These are phyloP conservation scores for Gandaritis pyraliata DNA, from an alignment of 2,888 invertebrate genomes.

Conservation along the genomic window DNA sequence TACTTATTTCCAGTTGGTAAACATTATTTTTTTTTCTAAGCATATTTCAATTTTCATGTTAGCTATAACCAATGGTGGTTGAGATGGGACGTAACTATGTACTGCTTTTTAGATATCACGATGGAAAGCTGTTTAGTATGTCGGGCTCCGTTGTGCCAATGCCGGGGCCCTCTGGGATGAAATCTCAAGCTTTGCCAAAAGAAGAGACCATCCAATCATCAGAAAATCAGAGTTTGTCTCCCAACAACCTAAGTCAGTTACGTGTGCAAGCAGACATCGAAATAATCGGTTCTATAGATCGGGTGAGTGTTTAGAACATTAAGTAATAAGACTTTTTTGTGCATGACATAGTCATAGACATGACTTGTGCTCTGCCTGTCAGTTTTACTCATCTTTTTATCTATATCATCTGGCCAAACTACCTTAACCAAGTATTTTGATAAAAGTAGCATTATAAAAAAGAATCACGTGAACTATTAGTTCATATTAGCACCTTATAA, in stretches of 20 bases:
- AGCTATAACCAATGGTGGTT: too few species aligned
- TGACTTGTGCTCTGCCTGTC: too few species aligned
- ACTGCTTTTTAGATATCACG: conserved; percentile 58
- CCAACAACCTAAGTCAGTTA: conserved; percentile 36
- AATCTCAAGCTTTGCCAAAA: conserved; percentile 41
- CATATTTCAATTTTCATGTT: too few species aligned
- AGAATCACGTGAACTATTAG: conserved; percentile 28
- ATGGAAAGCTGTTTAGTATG: conserved; percentile 65
- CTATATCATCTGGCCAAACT: too few species aligned
- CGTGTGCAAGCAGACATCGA: conserved; percentile 51
- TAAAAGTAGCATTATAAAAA: conserved; percentile 17
- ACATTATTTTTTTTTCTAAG: too few species aligned
- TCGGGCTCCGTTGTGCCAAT: conserved; percentile 49
- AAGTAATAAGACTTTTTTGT: neutral
- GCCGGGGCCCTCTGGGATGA: conserved; percentile 63
- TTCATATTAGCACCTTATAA: conserved; percentile 26
- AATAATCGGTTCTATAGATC: conserved; percentile 28
- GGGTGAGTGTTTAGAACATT: conserved; percentile 21
- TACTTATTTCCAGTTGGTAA: too few species aligned
- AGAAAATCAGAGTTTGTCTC: conserved; percentile 10
- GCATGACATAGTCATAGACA: too few species aligned
- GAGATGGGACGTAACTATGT: too few species aligned
- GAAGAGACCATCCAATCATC: conserved; percentile 17
- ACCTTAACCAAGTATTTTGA: neutral
- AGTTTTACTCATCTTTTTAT: too few species aligned